Conservation (phyloP, 2,797 vertebrate genomes). For the Trachops cirrhosus region DNA sequence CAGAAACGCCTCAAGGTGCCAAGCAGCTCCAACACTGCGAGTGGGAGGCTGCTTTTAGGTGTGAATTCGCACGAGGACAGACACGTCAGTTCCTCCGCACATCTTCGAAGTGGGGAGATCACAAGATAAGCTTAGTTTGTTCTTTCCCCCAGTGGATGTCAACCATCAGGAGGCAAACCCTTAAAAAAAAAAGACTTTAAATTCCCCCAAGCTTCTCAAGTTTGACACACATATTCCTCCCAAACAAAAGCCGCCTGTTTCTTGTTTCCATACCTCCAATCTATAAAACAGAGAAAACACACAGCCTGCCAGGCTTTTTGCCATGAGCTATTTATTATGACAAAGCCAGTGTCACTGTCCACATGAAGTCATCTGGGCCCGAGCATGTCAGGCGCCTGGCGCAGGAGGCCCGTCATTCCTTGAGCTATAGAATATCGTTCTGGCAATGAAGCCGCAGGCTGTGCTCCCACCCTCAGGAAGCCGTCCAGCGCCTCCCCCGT, state of each 20-base stretch:
- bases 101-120: not conserved
- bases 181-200: not conserved
- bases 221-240: not conserved
- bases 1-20: not conserved
- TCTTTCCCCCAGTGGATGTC: not conserved
- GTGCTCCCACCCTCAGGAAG: constrained; percentile 67
- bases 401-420: constrained; percentile 45
- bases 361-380: constrained; percentile 44
- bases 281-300: not conserved
- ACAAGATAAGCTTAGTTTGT: not conserved
- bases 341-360: constrained; percentile 31
- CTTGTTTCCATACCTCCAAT: not conserved
- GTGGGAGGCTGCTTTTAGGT: not conserved
- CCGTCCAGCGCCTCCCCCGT: constrained; percentile 16
- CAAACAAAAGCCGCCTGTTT: not conserved
- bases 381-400: constrained; percentile 43
- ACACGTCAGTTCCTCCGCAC: not conserved
- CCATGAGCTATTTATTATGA: constrained; percentile 32
- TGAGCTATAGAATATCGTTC: constrained; percentile 72
- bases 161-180: not conserved
- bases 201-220: not conserved
- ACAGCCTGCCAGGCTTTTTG: constrained; percentile 33
- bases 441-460: constrained; percentile 69
- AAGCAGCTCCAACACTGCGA: not conserved
- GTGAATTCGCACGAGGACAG: not conserved